Percentiles rank a stretch among this genome's conserved stretches.
Conservation (phyloP, 2,797 vertebrate species). For the Psittacula echo region DNA sequence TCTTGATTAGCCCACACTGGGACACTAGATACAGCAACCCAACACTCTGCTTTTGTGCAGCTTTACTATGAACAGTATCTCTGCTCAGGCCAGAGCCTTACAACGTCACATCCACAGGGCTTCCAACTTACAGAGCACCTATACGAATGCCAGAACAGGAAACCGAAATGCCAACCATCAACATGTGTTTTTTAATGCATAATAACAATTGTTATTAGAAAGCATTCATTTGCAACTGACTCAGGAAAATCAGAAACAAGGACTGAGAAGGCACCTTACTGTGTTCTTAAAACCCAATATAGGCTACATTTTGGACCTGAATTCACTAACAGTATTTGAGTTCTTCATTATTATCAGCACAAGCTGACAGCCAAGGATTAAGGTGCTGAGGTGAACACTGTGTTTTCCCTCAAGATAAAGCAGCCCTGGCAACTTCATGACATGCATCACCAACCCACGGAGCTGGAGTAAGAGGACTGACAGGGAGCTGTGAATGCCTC, state of each 20-base stretch:
- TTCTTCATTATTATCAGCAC: not conserved
- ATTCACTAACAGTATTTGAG: not conserved
- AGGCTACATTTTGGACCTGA: not conserved
- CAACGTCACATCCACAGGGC: not conserved
- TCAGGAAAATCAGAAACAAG: not conserved
- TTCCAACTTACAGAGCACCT: not conserved
- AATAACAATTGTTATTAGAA: not conserved
- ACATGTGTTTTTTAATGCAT: not conserved
- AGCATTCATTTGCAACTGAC: not conserved
- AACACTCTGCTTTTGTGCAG: not conserved
- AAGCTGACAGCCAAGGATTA: not conserved
- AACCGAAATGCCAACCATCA: not conserved
- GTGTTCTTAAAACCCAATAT: not conserved
- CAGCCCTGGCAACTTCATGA: not conserved
- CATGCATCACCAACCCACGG: accelerated
- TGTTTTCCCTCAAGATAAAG: not conserved
- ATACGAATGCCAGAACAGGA: not conserved
- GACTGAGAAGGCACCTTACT: not conserved
- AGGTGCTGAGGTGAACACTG: accelerated
- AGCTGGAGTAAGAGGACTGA: not conserved
- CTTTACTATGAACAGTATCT: not conserved
- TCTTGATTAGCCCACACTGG: not conserved
- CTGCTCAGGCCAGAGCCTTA: not conserved
- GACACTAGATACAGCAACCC: not conserved
- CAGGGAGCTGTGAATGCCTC: not conserved